Evolutionary conservation across 2,113 vertebrate genomes (phyloP).

Genomic region (Platysternon megacephalum): DNA sequence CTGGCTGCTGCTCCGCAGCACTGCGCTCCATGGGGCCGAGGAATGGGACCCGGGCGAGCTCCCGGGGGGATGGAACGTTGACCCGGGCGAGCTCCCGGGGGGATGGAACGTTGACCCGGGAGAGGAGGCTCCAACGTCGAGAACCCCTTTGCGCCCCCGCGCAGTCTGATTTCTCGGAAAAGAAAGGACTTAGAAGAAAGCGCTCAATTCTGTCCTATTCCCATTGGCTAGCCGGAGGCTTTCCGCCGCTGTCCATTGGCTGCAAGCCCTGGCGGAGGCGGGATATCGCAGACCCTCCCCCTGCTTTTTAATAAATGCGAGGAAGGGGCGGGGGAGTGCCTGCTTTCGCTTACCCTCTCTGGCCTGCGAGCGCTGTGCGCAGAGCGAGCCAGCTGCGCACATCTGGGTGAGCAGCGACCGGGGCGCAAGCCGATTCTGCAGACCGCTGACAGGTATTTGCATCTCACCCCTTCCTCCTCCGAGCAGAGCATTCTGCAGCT

Average conservation of each 20-base stretch:
- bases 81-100: too few species aligned
- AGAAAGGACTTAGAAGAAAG: constrained; percentile 80
- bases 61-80: too few species aligned
- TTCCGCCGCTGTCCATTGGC: constrained; percentile 13
- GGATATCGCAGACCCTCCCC: not conserved
- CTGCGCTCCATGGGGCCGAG: not conserved
- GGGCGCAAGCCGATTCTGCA: not conserved
- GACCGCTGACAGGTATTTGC: not conserved
- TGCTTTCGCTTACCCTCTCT: not conserved
- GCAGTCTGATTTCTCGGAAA: constrained; percentile 89
- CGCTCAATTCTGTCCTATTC: not conserved
- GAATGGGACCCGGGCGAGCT: not conserved
- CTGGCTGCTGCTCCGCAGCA: not conserved
- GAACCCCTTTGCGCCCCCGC: not conserved
- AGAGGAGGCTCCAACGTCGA: too few species aligned
- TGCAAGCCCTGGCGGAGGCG: not conserved
- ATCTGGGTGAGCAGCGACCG: not conserved
- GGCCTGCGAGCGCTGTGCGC: not conserved
- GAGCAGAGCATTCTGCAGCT: not conserved
- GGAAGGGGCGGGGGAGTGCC: too few species aligned
- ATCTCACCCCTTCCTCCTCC: not conserved
- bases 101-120: not conserved
- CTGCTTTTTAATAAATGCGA: not conserved
- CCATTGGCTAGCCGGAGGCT: not conserved
- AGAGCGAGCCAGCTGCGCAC: not conserved